Percentiles rank a stretch among this genome's conserved stretches.
phyloP scores from a whole-genome alignment of 2,888 invertebrate species.

The Mechanitis messenoides region DNA sequence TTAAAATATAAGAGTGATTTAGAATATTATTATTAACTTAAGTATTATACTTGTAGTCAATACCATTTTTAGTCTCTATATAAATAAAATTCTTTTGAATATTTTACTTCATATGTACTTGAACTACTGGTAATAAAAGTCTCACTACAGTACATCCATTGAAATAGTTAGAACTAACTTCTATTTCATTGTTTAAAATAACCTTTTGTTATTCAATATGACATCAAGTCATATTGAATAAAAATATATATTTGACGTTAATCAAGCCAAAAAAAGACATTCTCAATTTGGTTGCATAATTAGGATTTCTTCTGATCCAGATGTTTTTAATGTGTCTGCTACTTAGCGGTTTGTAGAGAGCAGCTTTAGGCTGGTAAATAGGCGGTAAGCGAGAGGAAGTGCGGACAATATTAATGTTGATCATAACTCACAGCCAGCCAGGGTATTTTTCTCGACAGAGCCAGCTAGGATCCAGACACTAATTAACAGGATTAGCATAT shows the following conservation, averaged over 20 bases:
- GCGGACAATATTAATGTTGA: constrained; percentile 69
- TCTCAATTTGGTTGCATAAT: constrained; percentile 20
- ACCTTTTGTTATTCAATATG: no score
- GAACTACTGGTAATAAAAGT: no score
- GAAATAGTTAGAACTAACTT: no score
- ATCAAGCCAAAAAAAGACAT: background rate
- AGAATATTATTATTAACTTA: no score
- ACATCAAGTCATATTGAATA: background rate
- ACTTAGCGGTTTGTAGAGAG: constrained; percentile 23
- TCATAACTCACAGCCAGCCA: constrained; percentile 63
- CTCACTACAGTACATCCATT: no score
- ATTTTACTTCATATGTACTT: no score
- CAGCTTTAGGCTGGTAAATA: constrained; percentile 54
- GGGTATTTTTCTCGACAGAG: constrained; percentile 65
- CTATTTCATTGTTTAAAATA: no score
- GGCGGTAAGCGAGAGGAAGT: constrained; percentile 58
- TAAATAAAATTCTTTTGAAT: no score
- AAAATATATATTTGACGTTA: constrained; percentile 1
- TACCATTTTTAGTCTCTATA: no score
- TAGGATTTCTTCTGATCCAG: constrained; percentile 25
- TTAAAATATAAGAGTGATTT: no score
- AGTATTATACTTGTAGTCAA: no score
- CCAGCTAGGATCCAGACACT: constrained; percentile 61
- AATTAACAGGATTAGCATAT: constrained; percentile 75
- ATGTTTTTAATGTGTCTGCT: constrained; percentile 29